Base-by-base conservation (phyloP, 1,140 invertebrate genomes). In the Harpegnathos saltator region DNA sequence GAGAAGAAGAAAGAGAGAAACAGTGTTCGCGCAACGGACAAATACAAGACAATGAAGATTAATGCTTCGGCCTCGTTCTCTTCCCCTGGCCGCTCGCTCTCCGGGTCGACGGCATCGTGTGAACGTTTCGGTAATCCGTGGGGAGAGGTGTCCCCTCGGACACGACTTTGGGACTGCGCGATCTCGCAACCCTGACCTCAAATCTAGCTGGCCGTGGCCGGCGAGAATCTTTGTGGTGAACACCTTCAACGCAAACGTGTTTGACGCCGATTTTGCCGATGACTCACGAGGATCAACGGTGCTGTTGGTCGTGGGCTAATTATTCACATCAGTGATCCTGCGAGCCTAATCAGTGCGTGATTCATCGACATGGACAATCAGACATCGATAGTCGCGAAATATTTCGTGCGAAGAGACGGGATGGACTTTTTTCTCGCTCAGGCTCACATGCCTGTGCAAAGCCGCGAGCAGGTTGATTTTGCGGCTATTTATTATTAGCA, bases 1-100 rank as follows among this genome's bases (percentile, higher is more conserved):
- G 19, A 14, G 24, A 22, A 50, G 54, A 22, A 52, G 24, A 78
- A 48, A 24, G 68, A 82, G 84, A 44, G 80, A 82, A 74, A 78
- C 14, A 52, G 26, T 50, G 61, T 58, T 33, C 29, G 59, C 85
- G 85, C 81, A 84, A 44, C 89, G 83, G 89, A 91, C 90, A 91
- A 90, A 92, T 90, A 90, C 87, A 91, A 91, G 91, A 91, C 90
- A 89, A 91, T 92, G 91, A 91, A 92, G 91, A 91, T 92, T 92
- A 92, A 92, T 92, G 90, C 85, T 85, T 61, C 80, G 85, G 50
- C 61, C 82, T 89, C 73, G 26, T 82, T 87, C 61, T 58, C 48
- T 52, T 82, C 38, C 54, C 19, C 19, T 66, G 72, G 7, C 54
- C 24, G 26, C 50, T 48, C 24, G 26, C 50, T 48, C 62, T 24